A percentile compares a stretch with the other conserved stretches of the same genome.
Evolutionary conservation across 2,888 invertebrate species (phyloP).

Genomic region (Deilephila elpenor): DNA sequence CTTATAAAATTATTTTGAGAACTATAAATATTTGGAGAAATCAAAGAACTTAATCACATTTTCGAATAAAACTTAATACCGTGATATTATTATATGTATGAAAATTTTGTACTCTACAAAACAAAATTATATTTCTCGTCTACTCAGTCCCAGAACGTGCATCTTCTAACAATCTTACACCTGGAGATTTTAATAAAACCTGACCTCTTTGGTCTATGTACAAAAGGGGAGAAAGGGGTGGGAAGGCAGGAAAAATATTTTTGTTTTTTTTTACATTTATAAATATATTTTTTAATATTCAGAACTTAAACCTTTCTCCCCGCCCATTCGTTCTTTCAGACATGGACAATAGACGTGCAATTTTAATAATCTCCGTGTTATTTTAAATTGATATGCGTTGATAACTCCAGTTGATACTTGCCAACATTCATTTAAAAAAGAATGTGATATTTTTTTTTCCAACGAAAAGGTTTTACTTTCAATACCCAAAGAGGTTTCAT

Average conservation of each 20-base stretch:
- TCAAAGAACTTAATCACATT: conserved; percentile 48
- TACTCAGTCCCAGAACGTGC: neutral
- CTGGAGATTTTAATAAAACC: conserved; percentile 13
- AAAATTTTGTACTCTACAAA: conserved; percentile 46
- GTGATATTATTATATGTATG: conserved; percentile 29
- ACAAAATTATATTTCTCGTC: conserved; percentile 4
- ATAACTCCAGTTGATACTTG: neutral
- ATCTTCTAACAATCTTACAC: neutral
- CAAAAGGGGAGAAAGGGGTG: conserved; percentile 38
- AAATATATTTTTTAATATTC: neutral
- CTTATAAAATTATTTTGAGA: conserved; percentile 47
- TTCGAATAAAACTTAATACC: conserved; percentile 43
- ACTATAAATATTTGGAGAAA: conserved; percentile 48
- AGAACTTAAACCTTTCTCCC: conserved; percentile 26
- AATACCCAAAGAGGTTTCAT: neutral
- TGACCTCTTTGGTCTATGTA: conserved; percentile 45
- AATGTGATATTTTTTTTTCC: neutral
- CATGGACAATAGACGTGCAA: conserved; percentile 15
- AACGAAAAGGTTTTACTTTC: neutral
- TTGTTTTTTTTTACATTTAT: conserved; percentile 19
- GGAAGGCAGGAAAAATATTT: conserved; percentile 40
- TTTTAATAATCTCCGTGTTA: conserved; percentile 17
- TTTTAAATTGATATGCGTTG: conserved; percentile 18
- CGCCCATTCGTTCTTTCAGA: neutral
- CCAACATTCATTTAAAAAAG: neutral